These are phyloP conservation scores for Danionella dracula DNA, from an alignment of 2,797 vertebrate genomes.

Conservation along the genomic window DNA sequence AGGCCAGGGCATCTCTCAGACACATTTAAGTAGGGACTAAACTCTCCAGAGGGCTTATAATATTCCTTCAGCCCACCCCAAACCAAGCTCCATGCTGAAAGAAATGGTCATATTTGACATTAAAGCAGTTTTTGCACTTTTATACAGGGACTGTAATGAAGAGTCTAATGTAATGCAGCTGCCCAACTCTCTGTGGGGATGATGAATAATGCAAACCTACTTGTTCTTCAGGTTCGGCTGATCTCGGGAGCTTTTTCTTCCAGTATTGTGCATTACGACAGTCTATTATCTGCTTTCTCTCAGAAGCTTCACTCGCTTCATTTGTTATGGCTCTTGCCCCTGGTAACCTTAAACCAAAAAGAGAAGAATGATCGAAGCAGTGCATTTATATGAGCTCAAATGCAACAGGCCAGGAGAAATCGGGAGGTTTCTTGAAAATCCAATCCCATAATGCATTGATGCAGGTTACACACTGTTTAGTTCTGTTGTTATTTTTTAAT, in stretches of 20 bases:
- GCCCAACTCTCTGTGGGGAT: slow-evolving; percentile 71
- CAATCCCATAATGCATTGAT: slow-evolving; percentile 18
- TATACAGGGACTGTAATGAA: slow-evolving; percentile 81
- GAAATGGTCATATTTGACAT: slow-evolving; percentile 74
- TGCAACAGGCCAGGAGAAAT: slow-evolving; percentile 74
- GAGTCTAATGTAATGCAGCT: slow-evolving; percentile 87
- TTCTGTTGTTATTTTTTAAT: slow-evolving; percentile 5
- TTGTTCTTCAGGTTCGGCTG: slow-evolving; percentile 78
- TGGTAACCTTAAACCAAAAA: slow-evolving; percentile 93
- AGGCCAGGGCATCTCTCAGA: slow-evolving; percentile 73
- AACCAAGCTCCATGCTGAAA: slow-evolving; percentile 67
- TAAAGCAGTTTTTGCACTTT: slow-evolving; percentile 65
- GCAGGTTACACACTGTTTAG: neutral
- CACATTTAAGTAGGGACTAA: slow-evolving; percentile 71
- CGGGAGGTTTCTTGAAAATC: slow-evolving; percentile 7
- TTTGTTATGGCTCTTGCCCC: slow-evolving; percentile 79
- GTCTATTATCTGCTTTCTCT: slow-evolving; percentile 93
- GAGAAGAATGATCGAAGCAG: slow-evolving; percentile 77
- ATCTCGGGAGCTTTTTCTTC: slow-evolving; percentile 80
- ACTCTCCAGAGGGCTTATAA: slow-evolving; percentile 72
- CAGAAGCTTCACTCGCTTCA: slow-evolving; percentile 83
- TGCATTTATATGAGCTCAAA: slow-evolving; percentile 90
- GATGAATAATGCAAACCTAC: slow-evolving; percentile 94
- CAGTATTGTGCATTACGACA: slow-evolving; percentile 93
- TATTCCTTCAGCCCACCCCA: slow-evolving; percentile 57